Base-by-base conservation (phyloP, 2,113 vertebrate species). In the Nesogale talazaci region DNA sequence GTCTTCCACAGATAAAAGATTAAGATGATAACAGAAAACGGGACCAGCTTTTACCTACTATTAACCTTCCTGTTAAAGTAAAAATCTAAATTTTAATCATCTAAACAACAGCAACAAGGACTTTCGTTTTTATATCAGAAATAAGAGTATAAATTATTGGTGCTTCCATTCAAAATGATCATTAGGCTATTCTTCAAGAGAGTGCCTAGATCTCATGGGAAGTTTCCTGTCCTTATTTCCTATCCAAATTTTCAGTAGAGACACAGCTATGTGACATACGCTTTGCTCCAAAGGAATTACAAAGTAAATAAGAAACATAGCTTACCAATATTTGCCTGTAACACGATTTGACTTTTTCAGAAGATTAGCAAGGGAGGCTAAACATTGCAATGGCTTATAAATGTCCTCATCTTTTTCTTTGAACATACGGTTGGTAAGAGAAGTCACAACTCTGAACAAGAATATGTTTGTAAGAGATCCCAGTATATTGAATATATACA, bases 1-100 rank as follows among this genome's bases (percentile, higher is more conserved):
- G 40, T 94, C 63, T 92, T 87, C 69, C 34, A 72, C 6, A 87
- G 63, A 89, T 83, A 93, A 97, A 94, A 87, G 63, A 88, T 76
- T 38, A 38, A 2, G 36, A 88, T 89, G 74, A 72, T 61, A 95
- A 69, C 17, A 88, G 29, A 82, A 82, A 95, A 90, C 25, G 63
- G 27, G 42, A 92, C 91, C 70, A 56, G 29, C 74, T 83, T 85
- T 92, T 77, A 27, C 6, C 61, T 36, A 82, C 78, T 1, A 79
- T 29, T 86, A 1, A 75, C n/a, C 89, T 83, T 89, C 42, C 75
- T 86, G 46, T 78, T 90, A 93, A 83, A 12, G 36, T 72, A 94
- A 94, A 88, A 69, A 52, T 52, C 46, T 52, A 52, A 59, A 85
- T 3, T 88, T 78, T 56, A 63, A 59, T 89, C 11, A 84, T 59